phyloP scores from a whole-genome alignment of 2,888 invertebrate species.

The Gortyna flavago region DNA sequence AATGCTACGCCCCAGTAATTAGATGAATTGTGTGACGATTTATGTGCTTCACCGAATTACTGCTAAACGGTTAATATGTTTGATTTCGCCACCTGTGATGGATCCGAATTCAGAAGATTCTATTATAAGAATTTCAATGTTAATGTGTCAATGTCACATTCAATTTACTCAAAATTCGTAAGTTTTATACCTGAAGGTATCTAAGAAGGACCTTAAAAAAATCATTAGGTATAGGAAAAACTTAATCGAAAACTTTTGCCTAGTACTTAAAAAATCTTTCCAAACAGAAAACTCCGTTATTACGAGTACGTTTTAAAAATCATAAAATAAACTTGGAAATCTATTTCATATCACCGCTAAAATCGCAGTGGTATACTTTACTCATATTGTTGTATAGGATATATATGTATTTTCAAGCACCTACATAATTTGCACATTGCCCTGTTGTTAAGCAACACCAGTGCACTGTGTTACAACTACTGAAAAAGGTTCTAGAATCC shows the following conservation, averaged over 20 bases:
- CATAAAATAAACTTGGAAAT: neutral
- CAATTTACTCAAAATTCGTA: neutral
- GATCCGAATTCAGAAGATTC: neutral
- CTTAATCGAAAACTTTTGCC: neutral
- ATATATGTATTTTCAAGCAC: neutral
- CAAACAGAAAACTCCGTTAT: no score
- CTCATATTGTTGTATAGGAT: neutral
- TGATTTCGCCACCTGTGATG: constrained; percentile 20
- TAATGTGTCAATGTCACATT: neutral
- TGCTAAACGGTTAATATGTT: constrained; percentile 39
- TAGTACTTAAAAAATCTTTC: neutral
- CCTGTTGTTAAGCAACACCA: neutral
- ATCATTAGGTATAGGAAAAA: no score
- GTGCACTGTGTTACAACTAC: neutral
- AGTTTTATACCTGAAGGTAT: neutral
- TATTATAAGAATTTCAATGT: neutral
- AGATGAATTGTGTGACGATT: constrained; percentile 71
- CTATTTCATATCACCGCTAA: neutral
- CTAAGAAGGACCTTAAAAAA: no score
- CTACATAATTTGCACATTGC: neutral
- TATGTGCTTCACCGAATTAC: constrained; percentile 62
- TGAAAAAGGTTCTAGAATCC: neutral
- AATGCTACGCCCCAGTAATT: constrained; percentile 76
- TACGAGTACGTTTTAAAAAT: neutral
- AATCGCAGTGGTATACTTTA: no score